Conservation (phyloP, 30 jellyfish, hydroid and myxozoan species). For the Sanderia malayensis region DNA sequence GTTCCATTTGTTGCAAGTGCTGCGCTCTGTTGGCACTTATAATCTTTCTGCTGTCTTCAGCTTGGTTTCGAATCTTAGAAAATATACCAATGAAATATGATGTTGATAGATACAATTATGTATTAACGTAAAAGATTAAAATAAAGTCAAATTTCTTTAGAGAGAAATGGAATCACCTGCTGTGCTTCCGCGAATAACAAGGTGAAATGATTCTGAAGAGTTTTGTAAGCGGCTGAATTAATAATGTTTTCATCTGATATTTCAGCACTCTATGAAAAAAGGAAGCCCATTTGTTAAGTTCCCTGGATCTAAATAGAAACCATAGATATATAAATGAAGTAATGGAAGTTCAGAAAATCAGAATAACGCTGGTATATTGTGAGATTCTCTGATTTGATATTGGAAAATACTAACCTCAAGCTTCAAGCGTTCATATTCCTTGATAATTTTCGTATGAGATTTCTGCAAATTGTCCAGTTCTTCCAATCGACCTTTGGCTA, state of each 20-base stretch:
- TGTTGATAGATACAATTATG: too few species aligned
- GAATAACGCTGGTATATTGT: too few species aligned
- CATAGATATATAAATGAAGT: too few species aligned
- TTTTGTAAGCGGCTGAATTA: conserved; percentile 76
- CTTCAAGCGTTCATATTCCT: conserved; percentile 67
- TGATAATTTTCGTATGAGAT: conserved; percentile 44
- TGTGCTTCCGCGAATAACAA: conserved; percentile 84
- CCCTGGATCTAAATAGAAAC: too few species aligned
- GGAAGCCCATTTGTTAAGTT: not conserved
- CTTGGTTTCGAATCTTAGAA: conserved; percentile 74
- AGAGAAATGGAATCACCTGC: conserved; percentile 31
- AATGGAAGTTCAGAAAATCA: too few species aligned
- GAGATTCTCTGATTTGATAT: too few species aligned
- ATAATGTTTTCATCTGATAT: conserved; percentile 74
- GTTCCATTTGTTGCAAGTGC: conserved; percentile 81
- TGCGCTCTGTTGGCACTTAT: conserved; percentile 69
- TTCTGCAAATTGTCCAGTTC: conserved; percentile 80
- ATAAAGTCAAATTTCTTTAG: too few species aligned
- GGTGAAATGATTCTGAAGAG: conserved; percentile 76
- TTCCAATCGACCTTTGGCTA: conserved; percentile 73
- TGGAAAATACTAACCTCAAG: conserved; percentile 37
- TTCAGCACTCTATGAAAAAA: conserved; percentile 29
- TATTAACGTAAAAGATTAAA: too few species aligned
- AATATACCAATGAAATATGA: too few species aligned
- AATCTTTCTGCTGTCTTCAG: conserved; percentile 84